A percentile compares a stretch with the other conserved stretches of the same genome.
Evolutionary conservation across 2,113 vertebrate genomes (phyloP).

Genomic region (Steatornis caripensis): DNA sequence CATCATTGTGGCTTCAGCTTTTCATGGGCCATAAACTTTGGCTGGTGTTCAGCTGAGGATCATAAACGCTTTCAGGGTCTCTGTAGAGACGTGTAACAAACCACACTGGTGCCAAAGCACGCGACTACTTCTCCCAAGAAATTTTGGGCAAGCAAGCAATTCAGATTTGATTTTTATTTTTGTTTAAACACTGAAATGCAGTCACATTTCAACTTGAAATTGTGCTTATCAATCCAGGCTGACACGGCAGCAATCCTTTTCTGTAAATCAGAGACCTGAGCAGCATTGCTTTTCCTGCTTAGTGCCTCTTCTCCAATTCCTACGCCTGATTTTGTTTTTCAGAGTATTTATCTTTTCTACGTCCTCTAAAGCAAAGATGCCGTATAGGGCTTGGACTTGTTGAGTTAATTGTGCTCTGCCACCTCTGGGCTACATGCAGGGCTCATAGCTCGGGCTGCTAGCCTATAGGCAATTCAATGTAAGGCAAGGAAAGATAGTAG

Average conservation of each 20-base stretch:
- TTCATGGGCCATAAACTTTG: not conserved
- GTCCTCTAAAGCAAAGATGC: not conserved
- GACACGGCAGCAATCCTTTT: not conserved
- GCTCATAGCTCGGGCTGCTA: too few species aligned
- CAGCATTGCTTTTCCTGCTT: not conserved
- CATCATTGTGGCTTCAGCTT: not conserved
- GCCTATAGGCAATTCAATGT: not conserved
- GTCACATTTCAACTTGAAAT: not conserved
- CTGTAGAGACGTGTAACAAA: not conserved
- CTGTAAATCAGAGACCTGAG: not conserved
- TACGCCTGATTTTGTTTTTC: not conserved
- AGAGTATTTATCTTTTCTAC: not conserved
- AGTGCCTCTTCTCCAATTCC: not conserved
- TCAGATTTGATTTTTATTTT: not conserved
- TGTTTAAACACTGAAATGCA: not conserved
- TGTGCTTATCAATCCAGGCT: not conserved
- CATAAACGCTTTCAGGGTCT: not conserved
- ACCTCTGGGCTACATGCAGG: not conserved
- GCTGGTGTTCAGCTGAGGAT: not conserved
- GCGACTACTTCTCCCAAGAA: not conserved
- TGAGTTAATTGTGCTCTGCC: not conserved
- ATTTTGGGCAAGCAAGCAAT: not conserved
- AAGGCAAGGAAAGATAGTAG: not conserved
- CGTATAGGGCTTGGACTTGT: not conserved
- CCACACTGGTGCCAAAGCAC: not conserved